Base-by-base conservation (phyloP, 1,140 invertebrate genomes). In the Drosophila busckii region DNA sequence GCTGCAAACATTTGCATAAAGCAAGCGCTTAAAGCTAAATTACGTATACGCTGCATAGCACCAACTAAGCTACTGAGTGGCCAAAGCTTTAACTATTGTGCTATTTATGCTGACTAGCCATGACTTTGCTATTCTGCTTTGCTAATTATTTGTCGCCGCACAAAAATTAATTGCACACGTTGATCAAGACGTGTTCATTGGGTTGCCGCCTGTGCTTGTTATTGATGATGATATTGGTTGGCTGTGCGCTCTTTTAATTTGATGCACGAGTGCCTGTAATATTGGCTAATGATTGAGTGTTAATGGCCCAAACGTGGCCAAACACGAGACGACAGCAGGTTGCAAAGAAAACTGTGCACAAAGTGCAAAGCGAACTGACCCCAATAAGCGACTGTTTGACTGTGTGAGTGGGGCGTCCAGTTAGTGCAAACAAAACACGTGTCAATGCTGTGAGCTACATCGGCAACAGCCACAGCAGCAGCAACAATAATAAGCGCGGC, bases 171-270 rank as follows among this genome's bases (percentile, higher is more conserved):
- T 60, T 60, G 50, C 49, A 32, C 56, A 60, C 56, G 49, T 60
- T 38, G 40, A 4, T 7, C 19, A 53, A 44, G 49, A 53, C 46
- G 48, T 59, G 54, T 58, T n/a, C 37, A 28, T 22, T 8, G 19
- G 8, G 4, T 19, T n/a, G 9, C 13, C 32, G 35, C 45, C 32
- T 28, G 32, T 10, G 34, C 31, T 38, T 50, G 45, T 73, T 73
- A 82, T 82, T 73, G 69, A 80, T 80, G 69, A 69, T 78, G n/a
- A 80, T 64, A 73, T 34, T 15, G 45, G 50, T 58, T 37, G 25
- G 59, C 53, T n/a, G n/a, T n/a, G n/a, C n/a, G n/a, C n/a, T n/a
- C n/a, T 49, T 69, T 80, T 73, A 80, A 80, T 80, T 80, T 80
- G 69, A 73, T 64, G 73, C 73, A 82, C 75, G 75, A 80, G 68